phyloP scores from a whole-genome alignment of 2,797 vertebrate genomes.

The Pseudocheirus occidentalis region DNA sequence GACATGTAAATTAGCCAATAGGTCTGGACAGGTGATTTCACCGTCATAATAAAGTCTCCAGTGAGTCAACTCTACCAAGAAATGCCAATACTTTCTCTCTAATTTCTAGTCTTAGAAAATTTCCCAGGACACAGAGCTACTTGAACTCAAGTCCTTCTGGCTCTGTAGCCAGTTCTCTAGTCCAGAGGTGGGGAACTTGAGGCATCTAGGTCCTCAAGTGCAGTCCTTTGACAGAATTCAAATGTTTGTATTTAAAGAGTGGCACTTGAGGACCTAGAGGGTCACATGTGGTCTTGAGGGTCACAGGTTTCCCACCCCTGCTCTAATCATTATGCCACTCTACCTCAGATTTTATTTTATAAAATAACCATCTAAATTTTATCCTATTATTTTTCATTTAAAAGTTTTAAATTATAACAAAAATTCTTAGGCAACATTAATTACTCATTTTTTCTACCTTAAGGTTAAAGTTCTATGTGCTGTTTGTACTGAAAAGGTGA shows the following conservation, averaged over 20 bases:
- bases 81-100: neutral
- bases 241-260: too few relatives aligned
- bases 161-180: neutral
- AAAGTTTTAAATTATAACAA: constrained; percentile 32
- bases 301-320: too few relatives aligned
- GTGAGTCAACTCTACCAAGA: neutral
- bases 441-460: constrained; percentile 30
- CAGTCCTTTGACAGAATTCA: too few relatives aligned
- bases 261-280: too few relatives aligned
- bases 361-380: neutral
- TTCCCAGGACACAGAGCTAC: neutral
- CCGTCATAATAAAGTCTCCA: neutral
- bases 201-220: too few relatives aligned
- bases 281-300: too few relatives aligned
- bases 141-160: neutral
- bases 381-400: neutral
- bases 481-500: constrained; percentile 51
- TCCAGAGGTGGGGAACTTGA: too few relatives aligned
- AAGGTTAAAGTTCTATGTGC: constrained; percentile 42
- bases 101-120: neutral
- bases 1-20: neutral
- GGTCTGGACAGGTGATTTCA: neutral
- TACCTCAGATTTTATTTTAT: neutral
- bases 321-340: neutral
- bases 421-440: neutral